Evolutionary conservation across 2,888 invertebrate species (phyloP).

Genomic region (Dicroscelio sp.): DNA sequence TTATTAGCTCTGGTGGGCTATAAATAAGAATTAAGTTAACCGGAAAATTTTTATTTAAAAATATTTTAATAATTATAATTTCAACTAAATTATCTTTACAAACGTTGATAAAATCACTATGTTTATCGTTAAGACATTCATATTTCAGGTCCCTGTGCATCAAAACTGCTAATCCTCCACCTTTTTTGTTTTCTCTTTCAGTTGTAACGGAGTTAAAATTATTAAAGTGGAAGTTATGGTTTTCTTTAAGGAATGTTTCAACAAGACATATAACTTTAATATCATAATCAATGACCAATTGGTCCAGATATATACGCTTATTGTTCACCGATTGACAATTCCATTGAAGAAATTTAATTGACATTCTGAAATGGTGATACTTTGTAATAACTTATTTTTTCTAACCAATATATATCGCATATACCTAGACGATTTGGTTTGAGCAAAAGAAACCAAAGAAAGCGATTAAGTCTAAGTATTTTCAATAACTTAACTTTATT

Average conservation of each 20-base stretch:
- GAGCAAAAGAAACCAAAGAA: too few relatives aligned
- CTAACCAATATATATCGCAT: too few relatives aligned
- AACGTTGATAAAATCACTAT: background rate
- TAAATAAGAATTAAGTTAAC: background rate
- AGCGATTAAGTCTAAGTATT: too few relatives aligned
- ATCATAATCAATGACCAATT: background rate
- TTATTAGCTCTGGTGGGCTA: slow-evolving; percentile 5
- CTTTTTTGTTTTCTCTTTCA: background rate
- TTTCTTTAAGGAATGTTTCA: slow-evolving; percentile 14
- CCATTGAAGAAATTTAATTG: slow-evolving; percentile 11
- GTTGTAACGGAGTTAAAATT: background rate
- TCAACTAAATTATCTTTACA: slow-evolving; percentile 22
- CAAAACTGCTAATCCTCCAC: background rate
- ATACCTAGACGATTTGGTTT: background rate
- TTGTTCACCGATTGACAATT: slow-evolving; percentile 12
- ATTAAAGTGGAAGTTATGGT: background rate
- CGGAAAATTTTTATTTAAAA: background rate
- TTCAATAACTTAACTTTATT: too few relatives aligned
- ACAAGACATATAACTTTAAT: slow-evolving; percentile 3
- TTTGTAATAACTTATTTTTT: too few relatives aligned
- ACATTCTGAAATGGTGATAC: too few relatives aligned
- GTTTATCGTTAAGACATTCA: background rate
- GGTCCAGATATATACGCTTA: slow-evolving; percentile 1
- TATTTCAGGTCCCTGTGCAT: slow-evolving; percentile 5
- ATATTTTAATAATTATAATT: slow-evolving; percentile 3